A percentile compares a stretch with the other conserved stretches of the same genome.
Conservation (phyloP, 2,888 invertebrate species). For the Scaptodrosophila latifasciaeformis region DNA sequence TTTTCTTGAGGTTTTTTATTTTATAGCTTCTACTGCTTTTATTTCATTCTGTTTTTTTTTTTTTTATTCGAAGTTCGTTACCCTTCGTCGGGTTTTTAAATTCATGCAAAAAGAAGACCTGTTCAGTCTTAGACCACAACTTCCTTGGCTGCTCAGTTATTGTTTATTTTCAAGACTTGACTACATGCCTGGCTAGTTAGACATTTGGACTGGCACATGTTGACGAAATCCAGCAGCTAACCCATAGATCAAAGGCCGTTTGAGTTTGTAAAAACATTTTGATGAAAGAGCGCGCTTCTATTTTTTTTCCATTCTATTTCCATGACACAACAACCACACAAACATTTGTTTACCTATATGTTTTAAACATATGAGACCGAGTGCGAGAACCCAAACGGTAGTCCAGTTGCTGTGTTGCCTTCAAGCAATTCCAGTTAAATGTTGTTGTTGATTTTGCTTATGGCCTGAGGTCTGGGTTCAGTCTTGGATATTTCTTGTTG, state of each 20-base stretch:
- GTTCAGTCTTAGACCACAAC: conserved; percentile 4
- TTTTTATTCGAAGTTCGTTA: conserved; percentile 11
- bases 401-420: too few relatives aligned
- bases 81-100: conserved; percentile 21
- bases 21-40: background rate
- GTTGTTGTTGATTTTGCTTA: conserved; percentile 32
- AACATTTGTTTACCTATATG: background rate
- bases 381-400: background rate
- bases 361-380: background rate
- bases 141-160: conserved; percentile 4
- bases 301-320: background rate
- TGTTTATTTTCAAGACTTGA: conserved; percentile 63
- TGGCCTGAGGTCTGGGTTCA: conserved; percentile 8
- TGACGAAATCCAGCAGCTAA: conserved; percentile 53
- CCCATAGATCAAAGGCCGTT: conserved; percentile 46
- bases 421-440: conserved; percentile 55
- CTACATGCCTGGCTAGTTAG: conserved; percentile 48
- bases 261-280: conserved; percentile 2
- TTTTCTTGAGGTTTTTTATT: background rate
- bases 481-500: background rate
- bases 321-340: background rate
- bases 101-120: conserved; percentile 29
- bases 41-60: conserved; percentile 3
- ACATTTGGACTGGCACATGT: conserved; percentile 49
- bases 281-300: conserved; percentile 16